Percentiles rank a stretch among this genome's conserved stretches.
Evolutionary conservation across 2,797 vertebrate genomes (phyloP).

Genomic region (Dendrocincla tyrannina): DNA sequence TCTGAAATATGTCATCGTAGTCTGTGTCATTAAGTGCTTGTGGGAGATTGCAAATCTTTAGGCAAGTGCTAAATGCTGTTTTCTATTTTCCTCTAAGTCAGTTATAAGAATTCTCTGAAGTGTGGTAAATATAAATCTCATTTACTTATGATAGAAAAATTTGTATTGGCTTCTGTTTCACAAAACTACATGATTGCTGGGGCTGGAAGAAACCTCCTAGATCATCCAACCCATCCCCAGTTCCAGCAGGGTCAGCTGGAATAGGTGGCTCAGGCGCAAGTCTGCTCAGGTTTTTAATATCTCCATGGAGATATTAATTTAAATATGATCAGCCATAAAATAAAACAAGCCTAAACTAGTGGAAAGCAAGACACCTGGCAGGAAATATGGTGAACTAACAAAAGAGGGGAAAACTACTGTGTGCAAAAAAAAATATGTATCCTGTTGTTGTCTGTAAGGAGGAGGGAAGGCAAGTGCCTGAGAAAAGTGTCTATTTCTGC

Average conservation of each 20-base stretch:
- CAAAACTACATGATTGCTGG: not conserved
- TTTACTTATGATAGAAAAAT: not conserved
- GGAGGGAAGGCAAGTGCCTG: not conserved
- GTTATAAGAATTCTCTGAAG: conserved; percentile 11
- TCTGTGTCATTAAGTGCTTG: conserved; percentile 6
- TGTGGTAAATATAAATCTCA: not conserved
- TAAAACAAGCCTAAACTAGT: not conserved
- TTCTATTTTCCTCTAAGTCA: conserved; percentile 19
- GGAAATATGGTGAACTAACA: not conserved
- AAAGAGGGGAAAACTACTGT: not conserved
- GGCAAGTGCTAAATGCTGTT: not conserved
- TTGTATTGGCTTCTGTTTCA: conserved; percentile 15
- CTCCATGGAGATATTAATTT: not conserved
- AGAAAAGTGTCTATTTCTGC: not conserved
- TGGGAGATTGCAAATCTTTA: conserved; percentile 4
- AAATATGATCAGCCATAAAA: not conserved
- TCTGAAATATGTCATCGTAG: not conserved
- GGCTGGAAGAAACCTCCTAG: not conserved
- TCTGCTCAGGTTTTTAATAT: not conserved
- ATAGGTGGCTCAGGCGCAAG: not conserved
- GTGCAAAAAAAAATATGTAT: accelerated
- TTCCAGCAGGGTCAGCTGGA: not conserved
- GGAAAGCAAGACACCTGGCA: not conserved
- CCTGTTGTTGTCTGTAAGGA: not conserved
- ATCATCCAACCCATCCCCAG: not conserved